Evolutionary conservation across 2,888 invertebrate species (phyloP), one percentile per base, ranked within the genome.

Genomic region (Cephalotes varians): DNA sequence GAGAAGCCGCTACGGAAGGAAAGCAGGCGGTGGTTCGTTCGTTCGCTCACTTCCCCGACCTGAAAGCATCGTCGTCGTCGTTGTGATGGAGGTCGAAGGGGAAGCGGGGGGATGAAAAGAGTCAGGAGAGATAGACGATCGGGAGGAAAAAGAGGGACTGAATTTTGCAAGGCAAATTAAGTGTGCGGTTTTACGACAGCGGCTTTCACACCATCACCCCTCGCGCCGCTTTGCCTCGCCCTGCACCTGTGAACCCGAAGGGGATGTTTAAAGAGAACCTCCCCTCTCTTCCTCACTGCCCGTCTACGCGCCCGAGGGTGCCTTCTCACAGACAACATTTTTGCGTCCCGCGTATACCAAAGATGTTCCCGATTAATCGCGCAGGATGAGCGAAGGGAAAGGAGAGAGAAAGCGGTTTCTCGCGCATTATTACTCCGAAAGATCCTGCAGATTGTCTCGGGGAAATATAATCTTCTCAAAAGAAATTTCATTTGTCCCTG

Each of bases 81-180:
- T 64, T 60, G 65, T 34, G 71, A 31, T n/a, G 28, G 28, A 31
- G 9, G 69, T 12, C 44, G 34, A 10, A 3, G n/a, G 67, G 44
- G 51, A 72, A n/a, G 9, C 72, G 28, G 25, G 67, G 64, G 37
- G 51, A 25, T 58, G 62, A 73, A 72, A 44, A 54, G 62, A 71
- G 69, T 44, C 44, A 34, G 71, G 47, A 31, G 74, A 34, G 64
- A 49, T 21, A 21, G 85, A 85, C 71, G 82, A 49, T 62, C 60
- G 67, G 58, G 25, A 21, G 37, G 84, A 86, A 83, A 88, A 90
- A 86, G 87, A 87, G 91, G 87, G 90, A 90, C 91, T 93, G 92
- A 93, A 94, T 94, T 94, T 94, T 94, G 93, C 94, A 94, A 94
- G 93, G 94, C 94, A 94, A 94, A 94, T 94, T 94, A 94, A 94